Evolutionary conservation across 2,888 invertebrate genomes (phyloP).

Genomic region (Plutella xylostella): DNA sequence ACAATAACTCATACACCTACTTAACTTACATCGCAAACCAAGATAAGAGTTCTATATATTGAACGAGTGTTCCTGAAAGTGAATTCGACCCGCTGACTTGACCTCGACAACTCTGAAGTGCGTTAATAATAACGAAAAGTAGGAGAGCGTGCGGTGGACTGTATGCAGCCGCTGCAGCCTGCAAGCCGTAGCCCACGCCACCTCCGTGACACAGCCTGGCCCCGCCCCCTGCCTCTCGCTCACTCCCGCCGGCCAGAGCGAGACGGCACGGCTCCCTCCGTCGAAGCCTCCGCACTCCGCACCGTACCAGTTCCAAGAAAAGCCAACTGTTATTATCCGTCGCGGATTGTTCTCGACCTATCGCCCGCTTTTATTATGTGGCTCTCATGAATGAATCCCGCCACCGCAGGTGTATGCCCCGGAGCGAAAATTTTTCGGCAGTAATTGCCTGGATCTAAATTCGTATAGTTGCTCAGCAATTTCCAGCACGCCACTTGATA

Average conservation of each 20-base stretch:
- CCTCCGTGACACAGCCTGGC: constrained; percentile 45
- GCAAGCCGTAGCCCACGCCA: constrained; percentile 37
- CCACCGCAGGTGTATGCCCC: constrained; percentile 58
- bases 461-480: constrained; percentile 45
- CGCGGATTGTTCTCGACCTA: constrained; percentile 58
- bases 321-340: constrained; percentile 64
- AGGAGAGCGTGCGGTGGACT: constrained; percentile 34
- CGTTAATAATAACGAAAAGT: constrained; percentile 46
- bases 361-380: constrained; percentile 40
- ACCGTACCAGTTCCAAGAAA: constrained; percentile 58
- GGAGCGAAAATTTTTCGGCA: constrained; percentile 40
- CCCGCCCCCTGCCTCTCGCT: constrained; percentile 35
- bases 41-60: too few relatives aligned
- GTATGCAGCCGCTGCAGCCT: constrained; percentile 42
- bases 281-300: constrained; percentile 21
- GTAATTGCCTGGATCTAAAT: constrained; percentile 52
- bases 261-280: constrained; percentile 44
- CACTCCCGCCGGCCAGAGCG: constrained; percentile 35
- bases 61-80: too few relatives aligned
- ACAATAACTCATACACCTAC: constrained; percentile 18
- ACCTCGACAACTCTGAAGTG: constrained; percentile 25
- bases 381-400: constrained; percentile 59
- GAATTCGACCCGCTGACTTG: constrained; percentile 6
- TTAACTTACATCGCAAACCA: constrained; percentile 15
- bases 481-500: constrained; percentile 56